Percentiles rank a stretch among this genome's conserved stretches.
Conservation (phyloP, 2,113 vertebrate species). For the Triplophysa siluroides region DNA sequence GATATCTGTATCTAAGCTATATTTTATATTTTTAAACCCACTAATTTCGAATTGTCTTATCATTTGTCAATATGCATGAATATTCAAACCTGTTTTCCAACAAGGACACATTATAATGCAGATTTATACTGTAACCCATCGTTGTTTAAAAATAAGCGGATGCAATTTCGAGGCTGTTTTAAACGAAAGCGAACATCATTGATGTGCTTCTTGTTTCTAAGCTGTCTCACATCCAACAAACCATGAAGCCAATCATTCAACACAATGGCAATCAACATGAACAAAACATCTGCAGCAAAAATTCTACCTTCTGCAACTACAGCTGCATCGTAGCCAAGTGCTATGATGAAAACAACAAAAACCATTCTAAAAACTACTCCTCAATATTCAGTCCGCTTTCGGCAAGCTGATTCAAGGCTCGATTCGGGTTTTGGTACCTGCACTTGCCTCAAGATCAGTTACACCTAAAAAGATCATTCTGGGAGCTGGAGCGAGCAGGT, state of each 20-base stretch:
- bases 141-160: constrained; percentile 11
- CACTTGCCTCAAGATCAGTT: neutral
- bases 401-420: neutral
- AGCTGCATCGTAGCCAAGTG: neutral
- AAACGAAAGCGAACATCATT: neutral
- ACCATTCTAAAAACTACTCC: neutral
- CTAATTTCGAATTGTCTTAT: neutral
- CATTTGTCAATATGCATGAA: neutral
- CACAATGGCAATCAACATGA: constrained; percentile 21
- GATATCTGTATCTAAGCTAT: neutral
- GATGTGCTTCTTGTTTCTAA: constrained; percentile 17
- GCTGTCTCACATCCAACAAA: constrained; percentile 23
- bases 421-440: neutral
- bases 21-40: constrained; percentile 10
- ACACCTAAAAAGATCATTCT: neutral
- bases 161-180: constrained; percentile 14
- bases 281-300: neutral
- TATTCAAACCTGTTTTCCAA: neutral
- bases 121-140: neutral
- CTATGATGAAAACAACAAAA: neutral
- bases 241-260: constrained; percentile 19
- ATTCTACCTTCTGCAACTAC: neutral
- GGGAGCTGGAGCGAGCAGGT: neutral
- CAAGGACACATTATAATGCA: neutral
- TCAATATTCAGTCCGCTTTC: neutral